Conservation (phyloP, 2,888 invertebrate species). For the Norana najaformis region DNA sequence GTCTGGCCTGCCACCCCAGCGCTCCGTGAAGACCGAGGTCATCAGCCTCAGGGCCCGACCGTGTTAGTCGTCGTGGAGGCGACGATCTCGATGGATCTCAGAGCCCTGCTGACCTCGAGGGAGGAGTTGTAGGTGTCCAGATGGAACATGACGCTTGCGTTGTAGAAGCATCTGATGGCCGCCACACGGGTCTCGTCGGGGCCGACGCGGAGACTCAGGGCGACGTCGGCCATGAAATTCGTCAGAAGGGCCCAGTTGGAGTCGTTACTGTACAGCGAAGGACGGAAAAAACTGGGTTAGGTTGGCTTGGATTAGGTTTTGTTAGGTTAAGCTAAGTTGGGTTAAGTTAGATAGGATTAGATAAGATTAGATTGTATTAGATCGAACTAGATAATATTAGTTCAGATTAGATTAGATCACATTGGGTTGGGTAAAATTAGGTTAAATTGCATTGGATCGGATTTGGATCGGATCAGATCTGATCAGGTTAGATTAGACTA, state of each 20-base stretch:
- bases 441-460: no score
- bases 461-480: no score
- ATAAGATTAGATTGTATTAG: no score
- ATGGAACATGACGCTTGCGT: conserved; percentile 30
- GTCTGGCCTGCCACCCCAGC: not conserved
- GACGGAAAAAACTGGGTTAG: no score
- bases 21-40: not conserved
- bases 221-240: conserved; percentile 28
- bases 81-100: conserved; percentile 25
- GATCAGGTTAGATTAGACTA: no score
- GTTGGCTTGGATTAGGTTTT: no score
- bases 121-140: conserved; percentile 20
- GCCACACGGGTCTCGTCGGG: conserved; percentile 29
- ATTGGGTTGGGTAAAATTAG: no score
- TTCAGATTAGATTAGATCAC: no score
- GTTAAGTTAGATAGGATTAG: no score
- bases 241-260: not conserved
- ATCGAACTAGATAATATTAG: no score
- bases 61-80: conserved; percentile 34
- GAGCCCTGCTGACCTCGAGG: not conserved
- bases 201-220: conserved; percentile 27
- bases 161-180: conserved; percentile 30
- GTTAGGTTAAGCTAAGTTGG: no score
- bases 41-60: not conserved
- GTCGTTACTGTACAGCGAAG: no score